Percentiles rank a stretch among this genome's conserved stretches.
Conservation (phyloP, 2,888 invertebrate genomes). For the Drosophila demipolita region DNA sequence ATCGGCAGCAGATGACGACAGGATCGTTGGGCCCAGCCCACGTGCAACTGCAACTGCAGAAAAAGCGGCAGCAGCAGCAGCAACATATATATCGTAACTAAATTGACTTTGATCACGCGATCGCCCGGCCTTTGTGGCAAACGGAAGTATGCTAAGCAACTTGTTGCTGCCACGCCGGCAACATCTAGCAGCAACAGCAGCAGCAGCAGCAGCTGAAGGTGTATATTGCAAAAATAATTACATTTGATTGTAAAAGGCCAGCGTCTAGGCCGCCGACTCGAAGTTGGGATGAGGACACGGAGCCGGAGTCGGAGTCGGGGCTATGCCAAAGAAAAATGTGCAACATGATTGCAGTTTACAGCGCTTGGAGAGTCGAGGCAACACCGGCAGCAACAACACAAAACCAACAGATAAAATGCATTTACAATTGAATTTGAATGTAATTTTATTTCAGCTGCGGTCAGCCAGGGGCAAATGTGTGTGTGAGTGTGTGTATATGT, state of each 20-base stretch:
- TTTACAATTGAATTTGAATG: constrained; percentile 84
- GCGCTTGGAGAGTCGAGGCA: constrained; percentile 50
- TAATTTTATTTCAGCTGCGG: constrained; percentile 83
- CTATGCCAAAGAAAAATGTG: constrained; percentile 80
- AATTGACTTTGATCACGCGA: constrained; percentile 85
- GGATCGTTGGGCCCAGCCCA: constrained; percentile 78
- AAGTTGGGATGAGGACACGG: constrained; percentile 14
- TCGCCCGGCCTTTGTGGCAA: constrained; percentile 78
- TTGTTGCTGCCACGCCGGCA: constrained; percentile 75
- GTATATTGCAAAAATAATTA: constrained; percentile 82
- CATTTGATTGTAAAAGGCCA: constrained; percentile 83
- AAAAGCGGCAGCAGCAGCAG: constrained; percentile 29
- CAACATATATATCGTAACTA: constrained; percentile 80
- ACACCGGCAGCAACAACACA: constrained; percentile 53
- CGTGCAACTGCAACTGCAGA: constrained; percentile 63
- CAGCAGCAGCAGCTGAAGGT: constrained; percentile 72
- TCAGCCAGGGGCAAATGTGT: constrained; percentile 72
- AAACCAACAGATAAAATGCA: constrained; percentile 83
- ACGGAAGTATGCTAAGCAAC: constrained; percentile 83
- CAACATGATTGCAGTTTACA: constrained; percentile 84
- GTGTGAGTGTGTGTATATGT: constrained; percentile 14
- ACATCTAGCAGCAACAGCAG: constrained; percentile 49
- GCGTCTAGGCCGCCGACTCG: constrained; percentile 59
- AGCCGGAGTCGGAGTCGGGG: constrained; percentile 29
- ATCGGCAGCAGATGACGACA: constrained; percentile 77